phyloP scores from a whole-genome alignment of 2,113 vertebrate genomes.

The Corvus cornix region DNA sequence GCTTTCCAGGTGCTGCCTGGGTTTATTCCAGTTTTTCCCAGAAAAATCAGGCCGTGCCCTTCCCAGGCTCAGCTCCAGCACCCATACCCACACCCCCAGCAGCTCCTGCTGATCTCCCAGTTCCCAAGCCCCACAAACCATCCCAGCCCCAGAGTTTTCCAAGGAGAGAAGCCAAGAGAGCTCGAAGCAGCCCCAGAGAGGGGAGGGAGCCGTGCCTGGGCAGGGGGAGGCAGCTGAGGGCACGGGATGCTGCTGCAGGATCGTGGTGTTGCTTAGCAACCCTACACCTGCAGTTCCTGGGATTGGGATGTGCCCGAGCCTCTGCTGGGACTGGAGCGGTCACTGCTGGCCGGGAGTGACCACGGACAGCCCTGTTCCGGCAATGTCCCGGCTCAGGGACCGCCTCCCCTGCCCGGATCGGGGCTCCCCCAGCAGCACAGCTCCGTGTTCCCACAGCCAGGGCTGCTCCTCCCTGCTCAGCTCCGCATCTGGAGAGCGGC shows the following conservation, averaged over 20 bases:
- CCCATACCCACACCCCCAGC: background rate
- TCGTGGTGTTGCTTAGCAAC: constrained; percentile 60
- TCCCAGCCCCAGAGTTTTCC: background rate
- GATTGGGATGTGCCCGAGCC: background rate
- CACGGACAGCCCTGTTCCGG: background rate
- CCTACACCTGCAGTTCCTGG: background rate
- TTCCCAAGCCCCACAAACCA: background rate
- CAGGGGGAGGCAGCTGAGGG: background rate
- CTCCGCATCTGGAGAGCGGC: background rate
- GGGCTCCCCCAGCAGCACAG: background rate
- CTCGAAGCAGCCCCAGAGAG: background rate
- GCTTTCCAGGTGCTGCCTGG: background rate
- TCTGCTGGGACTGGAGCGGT: background rate
- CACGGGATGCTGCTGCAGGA: background rate
- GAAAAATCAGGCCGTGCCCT: background rate
- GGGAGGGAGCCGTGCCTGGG: background rate
- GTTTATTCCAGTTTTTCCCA: background rate
- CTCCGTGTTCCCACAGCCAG: fast-evolving
- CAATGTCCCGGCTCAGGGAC: background rate
- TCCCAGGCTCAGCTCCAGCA: background rate
- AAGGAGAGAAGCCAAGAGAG: background rate
- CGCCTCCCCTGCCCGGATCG: background rate
- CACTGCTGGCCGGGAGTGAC: background rate
- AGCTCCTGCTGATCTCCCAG: background rate
- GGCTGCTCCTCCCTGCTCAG: background rate